Evolutionary conservation across 2,888 invertebrate species (phyloP).

Genomic region (Drymonia ruficornis): DNA sequence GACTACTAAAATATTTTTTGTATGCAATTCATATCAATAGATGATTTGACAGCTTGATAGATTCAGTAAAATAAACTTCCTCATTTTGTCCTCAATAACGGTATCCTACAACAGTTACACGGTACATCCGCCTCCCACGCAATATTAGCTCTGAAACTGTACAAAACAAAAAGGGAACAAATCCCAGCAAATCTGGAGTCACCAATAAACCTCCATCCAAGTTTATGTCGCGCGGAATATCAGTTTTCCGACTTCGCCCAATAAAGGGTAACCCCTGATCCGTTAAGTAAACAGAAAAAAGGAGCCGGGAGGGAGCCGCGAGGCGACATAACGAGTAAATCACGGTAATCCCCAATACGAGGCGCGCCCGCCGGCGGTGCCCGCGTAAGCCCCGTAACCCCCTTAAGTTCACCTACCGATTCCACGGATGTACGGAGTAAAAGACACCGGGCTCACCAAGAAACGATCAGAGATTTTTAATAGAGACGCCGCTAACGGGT

Average conservation of each 20-base stretch:
- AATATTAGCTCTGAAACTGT: slow-evolving; percentile 1
- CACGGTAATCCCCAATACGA: slow-evolving; percentile 79
- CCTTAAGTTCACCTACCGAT: slow-evolving; percentile 74
- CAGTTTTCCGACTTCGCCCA: slow-evolving; percentile 80
- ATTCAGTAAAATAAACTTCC: neutral
- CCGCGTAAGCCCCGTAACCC: slow-evolving; percentile 70
- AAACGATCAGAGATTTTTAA: slow-evolving; percentile 29
- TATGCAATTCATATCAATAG: neutral
- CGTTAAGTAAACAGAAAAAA: slow-evolving; percentile 83
- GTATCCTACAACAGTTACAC: neutral
- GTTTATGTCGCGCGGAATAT: slow-evolving; percentile 75
- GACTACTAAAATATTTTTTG: no score
- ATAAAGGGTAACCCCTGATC: slow-evolving; percentile 83
- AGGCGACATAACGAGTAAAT: slow-evolving; percentile 77
- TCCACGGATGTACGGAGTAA: slow-evolving; percentile 58
- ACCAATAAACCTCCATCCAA: slow-evolving; percentile 69
- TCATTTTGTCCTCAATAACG: neutral
- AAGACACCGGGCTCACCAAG: slow-evolving; percentile 51
- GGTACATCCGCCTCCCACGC: neutral
- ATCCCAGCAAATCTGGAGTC: slow-evolving; percentile 66
- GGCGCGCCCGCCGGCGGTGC: slow-evolving; percentile 57
- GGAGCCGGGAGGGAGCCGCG: slow-evolving; percentile 58
- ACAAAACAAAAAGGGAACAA: slow-evolving; percentile 44
- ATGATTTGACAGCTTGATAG: neutral
- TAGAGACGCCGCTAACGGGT: slow-evolving; percentile 5